Evolutionary conservation across 2,797 vertebrate genomes (phyloP).

Genomic region (Galaxias olidus): DNA sequence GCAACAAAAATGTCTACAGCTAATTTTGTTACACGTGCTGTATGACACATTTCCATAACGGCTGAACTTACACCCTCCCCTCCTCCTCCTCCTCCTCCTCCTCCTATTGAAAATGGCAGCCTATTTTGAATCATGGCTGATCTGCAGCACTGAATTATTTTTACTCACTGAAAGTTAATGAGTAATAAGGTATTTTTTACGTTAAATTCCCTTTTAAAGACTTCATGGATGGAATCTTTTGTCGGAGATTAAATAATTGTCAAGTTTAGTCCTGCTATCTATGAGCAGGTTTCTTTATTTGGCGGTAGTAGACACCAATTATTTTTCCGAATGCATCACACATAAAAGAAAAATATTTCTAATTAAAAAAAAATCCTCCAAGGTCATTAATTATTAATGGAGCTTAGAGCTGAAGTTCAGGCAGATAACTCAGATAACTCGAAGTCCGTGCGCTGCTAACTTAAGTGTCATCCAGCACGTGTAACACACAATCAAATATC

Average conservation of each 20-base stretch:
- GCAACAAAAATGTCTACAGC: constrained; percentile 18
- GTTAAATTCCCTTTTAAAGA: constrained; percentile 24
- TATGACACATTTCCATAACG: constrained; percentile 4
- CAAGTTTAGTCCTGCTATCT: constrained; percentile 17
- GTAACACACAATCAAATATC: too few species aligned
- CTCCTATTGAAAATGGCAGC: constrained; percentile 18
- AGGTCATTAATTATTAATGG: constrained; percentile 48
- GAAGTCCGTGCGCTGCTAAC: too few species aligned
- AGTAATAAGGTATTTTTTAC: constrained; percentile 35
- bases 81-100: too few species aligned
- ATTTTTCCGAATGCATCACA: constrained; percentile 17
- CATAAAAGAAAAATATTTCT: constrained; percentile 25
- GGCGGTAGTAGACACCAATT: constrained; percentile 13
- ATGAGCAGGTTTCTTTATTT: neutral
- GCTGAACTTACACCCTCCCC: constrained; percentile 1
- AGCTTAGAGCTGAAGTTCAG: too few species aligned
- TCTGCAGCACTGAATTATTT: constrained; percentile 9
- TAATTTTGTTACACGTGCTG: too few species aligned
- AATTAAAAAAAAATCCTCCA: constrained; percentile 35
- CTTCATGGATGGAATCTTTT: constrained; percentile 26
- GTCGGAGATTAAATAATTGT: constrained; percentile 20
- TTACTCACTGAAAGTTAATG: constrained; percentile 34
- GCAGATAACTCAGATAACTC: too few species aligned
- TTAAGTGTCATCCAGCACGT: too few species aligned
- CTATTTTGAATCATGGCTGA: constrained; percentile 36